These are phyloP conservation scores for Ailuropoda melanoleuca DNA, from an alignment of 2,113 vertebrate species.

Conservation along the genomic window DNA sequence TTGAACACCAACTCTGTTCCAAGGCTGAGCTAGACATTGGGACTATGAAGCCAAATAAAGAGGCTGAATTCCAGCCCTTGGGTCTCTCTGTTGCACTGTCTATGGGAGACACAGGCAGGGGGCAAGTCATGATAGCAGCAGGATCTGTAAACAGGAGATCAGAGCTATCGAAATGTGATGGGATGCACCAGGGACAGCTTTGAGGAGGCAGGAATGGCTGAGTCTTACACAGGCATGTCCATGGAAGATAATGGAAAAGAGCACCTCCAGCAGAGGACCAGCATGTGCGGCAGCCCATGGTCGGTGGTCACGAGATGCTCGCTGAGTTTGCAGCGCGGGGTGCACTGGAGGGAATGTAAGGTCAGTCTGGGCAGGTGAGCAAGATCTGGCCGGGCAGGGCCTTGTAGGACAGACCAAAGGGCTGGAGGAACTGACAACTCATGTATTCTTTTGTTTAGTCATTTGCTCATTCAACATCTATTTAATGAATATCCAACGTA, in stretches of 20 bases:
- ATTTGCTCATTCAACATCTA: neutral
- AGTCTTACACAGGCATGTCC: accelerated
- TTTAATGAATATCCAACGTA: neutral
- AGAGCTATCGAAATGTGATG: neutral
- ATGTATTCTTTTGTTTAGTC: neutral
- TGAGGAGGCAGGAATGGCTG: neutral
- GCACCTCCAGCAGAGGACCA: neutral
- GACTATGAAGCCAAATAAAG: neutral
- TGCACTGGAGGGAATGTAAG: neutral
- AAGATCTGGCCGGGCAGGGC: neutral
- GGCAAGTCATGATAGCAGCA: neutral
- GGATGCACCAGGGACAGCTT: neutral
- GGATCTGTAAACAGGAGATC: neutral
- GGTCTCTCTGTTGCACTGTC: neutral
- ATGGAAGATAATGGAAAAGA: neutral
- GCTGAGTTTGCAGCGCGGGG: neutral
- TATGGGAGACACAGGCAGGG: neutral
- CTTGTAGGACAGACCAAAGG: neutral
- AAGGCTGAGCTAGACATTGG: neutral
- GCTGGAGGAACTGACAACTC: neutral
- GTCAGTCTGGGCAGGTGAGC: neutral
- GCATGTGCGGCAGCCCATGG: accelerated
- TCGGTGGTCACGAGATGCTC: accelerated
- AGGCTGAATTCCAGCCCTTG: neutral
- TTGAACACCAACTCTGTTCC: neutral